Evolutionary conservation across 2,797 vertebrate species (phyloP).

Genomic region (Aphelocoma californica): DNA sequence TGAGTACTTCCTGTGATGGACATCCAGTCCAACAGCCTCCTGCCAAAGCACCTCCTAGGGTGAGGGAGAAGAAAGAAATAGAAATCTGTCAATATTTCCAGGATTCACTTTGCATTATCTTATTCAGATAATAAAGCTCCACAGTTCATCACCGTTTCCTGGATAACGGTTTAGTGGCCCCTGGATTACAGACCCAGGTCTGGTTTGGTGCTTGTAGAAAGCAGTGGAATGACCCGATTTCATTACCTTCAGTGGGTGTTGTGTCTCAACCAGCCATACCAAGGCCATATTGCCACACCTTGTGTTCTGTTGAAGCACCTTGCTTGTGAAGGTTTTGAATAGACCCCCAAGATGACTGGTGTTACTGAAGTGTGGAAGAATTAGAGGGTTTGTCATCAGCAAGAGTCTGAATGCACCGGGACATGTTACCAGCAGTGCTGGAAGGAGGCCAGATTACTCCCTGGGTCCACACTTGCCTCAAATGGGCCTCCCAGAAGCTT

Average conservation of each 20-base stretch:
- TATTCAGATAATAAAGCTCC: not conserved
- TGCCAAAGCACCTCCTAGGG: not conserved
- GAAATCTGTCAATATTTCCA: not conserved
- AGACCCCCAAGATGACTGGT: not conserved
- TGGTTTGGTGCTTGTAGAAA: not conserved
- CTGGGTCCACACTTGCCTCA: not conserved
- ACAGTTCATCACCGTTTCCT: not conserved
- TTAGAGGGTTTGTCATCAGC: not conserved
- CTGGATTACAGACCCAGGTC: not conserved
- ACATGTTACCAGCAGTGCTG: not conserved
- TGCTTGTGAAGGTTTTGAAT: not conserved
- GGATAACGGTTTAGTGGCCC: not conserved
- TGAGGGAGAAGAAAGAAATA: not conserved
- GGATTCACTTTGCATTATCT: not conserved
- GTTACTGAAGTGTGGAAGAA: not conserved
- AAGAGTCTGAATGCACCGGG: not conserved
- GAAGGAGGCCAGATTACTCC: not conserved
- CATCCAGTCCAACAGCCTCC: slow-evolving; percentile 20
- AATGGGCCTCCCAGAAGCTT: not conserved
- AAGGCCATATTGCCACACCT: not conserved
- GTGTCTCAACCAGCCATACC: not conserved
- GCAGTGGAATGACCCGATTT: not conserved
- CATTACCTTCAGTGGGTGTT: not conserved
- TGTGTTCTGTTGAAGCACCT: not conserved
- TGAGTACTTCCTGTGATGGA: slow-evolving; percentile 27